phyloP scores from a whole-genome alignment of 2,888 invertebrate genomes.

The Cyclophora albipunctata region DNA sequence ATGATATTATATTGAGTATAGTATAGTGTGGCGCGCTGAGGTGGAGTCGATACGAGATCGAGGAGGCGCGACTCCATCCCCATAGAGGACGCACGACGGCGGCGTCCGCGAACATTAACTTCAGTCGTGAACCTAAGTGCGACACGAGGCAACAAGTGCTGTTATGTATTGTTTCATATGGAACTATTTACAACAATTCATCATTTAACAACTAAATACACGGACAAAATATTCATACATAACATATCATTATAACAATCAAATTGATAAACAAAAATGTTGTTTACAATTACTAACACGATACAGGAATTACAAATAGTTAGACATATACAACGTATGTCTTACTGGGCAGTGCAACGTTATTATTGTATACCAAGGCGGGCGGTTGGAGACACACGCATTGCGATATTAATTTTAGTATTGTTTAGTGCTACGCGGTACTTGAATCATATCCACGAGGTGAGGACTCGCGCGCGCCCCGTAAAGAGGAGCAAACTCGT shows the following conservation, averaged over 20 bases:
- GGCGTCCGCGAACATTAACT: too few species aligned
- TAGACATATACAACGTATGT: slow-evolving; percentile 15
- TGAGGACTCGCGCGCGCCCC: too few species aligned
- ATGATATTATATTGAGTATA: too few species aligned
- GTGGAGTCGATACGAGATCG: too few species aligned
- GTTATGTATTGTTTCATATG: slow-evolving; percentile 6
- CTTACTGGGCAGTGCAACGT: slow-evolving; percentile 32
- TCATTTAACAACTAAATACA: neutral
- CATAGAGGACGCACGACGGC: too few species aligned
- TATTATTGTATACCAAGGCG: slow-evolving; percentile 24
- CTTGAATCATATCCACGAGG: too few species aligned
- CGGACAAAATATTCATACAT: neutral
- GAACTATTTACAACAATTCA: neutral
- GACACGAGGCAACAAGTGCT: slow-evolving; percentile 29
- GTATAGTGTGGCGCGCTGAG: too few species aligned
- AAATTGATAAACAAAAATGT: neutral
- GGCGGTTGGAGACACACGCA: slow-evolving; percentile 20
- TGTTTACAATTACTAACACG: slow-evolving; percentile 3
- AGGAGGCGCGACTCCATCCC: too few species aligned
- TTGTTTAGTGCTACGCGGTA: too few species aligned
- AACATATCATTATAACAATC: neutral
- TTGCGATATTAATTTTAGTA: neutral
- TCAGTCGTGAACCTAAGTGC: slow-evolving; percentile 14
- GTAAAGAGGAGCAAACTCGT: too few species aligned
- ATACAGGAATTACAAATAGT: slow-evolving; percentile 20